Evolutionary conservation across 2,888 invertebrate species (phyloP).

Genomic region (Sclerodermus sp.): DNA sequence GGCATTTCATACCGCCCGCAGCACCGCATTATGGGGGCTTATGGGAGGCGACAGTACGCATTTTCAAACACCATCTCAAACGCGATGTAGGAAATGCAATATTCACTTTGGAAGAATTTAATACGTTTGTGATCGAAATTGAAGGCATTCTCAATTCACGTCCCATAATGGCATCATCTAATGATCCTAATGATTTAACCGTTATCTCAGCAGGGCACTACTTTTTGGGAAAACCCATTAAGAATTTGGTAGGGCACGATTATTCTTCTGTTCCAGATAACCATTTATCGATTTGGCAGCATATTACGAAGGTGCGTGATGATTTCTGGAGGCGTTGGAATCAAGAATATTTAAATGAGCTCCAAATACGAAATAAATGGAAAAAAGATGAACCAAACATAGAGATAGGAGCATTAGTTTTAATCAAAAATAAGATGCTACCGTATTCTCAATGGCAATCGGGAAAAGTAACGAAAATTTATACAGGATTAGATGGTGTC

Average conservation of each 20-base stretch:
- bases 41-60: slow-evolving; percentile 6
- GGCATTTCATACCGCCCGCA: no score
- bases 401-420: neutral
- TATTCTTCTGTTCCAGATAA: neutral
- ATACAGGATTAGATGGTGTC: neutral
- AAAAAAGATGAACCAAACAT: no score
- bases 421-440: neutral
- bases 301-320: neutral
- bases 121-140: slow-evolving; percentile 3
- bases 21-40: slow-evolving; percentile 9
- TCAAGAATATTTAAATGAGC: slow-evolving; percentile 17
- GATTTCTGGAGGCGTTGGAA: slow-evolving; percentile 17
- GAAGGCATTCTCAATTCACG: slow-evolving; percentile 6
- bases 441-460: neutral
- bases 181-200: slow-evolving; percentile 1
- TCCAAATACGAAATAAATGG: slow-evolving; percentile 20
- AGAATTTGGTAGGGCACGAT: neutral
- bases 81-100: neutral
- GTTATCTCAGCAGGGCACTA: neutral
- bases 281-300: neutral
- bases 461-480: neutral
- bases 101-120: neutral
- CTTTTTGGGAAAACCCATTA: neutral
- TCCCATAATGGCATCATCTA: neutral
- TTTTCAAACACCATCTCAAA: neutral